Percentiles rank a stretch among this genome's conserved stretches.
Conservation (phyloP, 2,888 invertebrate genomes). For the Parnassius glacialis region DNA sequence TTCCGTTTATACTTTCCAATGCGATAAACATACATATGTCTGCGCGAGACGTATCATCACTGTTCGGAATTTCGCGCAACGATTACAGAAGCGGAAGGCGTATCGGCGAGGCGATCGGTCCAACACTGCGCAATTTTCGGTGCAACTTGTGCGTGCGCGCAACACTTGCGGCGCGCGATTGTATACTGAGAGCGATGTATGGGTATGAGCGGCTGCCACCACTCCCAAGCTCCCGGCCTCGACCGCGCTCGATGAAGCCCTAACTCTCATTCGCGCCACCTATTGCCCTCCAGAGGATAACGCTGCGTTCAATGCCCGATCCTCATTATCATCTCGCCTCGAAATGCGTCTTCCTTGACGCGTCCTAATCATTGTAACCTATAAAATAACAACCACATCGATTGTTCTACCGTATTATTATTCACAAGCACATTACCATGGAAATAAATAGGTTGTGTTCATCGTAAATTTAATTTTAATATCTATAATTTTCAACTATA, state of each 20-base stretch:
- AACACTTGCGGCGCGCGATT: slow-evolving; percentile 71
- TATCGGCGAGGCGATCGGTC: slow-evolving; percentile 61
- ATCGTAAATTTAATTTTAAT: too few species aligned
- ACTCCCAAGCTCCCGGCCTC: slow-evolving; percentile 72
- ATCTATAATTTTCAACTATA: too few species aligned
- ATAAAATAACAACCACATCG: slow-evolving; percentile 25
- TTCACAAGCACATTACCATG: too few species aligned
- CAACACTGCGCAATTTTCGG: slow-evolving; percentile 47
- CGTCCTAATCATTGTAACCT: slow-evolving; percentile 37
- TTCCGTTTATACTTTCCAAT: slow-evolving; percentile 51
- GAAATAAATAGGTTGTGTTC: too few species aligned
- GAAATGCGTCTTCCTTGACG: slow-evolving; percentile 40
- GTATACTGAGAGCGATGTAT: slow-evolving; percentile 67
- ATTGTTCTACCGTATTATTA: neutral
- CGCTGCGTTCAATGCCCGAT: slow-evolving; percentile 61
- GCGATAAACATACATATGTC: slow-evolving; percentile 47
- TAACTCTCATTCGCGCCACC: slow-evolving; percentile 67
- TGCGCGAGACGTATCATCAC: slow-evolving; percentile 51
- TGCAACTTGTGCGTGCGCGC: slow-evolving; percentile 63
- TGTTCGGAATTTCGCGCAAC: slow-evolving; percentile 48
- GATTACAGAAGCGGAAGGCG: slow-evolving; percentile 46
- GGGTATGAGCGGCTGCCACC: slow-evolving; percentile 56
- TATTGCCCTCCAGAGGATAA: slow-evolving; percentile 70
- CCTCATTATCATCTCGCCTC: slow-evolving; percentile 54
- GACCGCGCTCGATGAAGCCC: slow-evolving; percentile 60